These are phyloP conservation scores for Athrips mouffetella DNA, from an alignment of 2,888 invertebrate species.

Conservation along the genomic window DNA sequence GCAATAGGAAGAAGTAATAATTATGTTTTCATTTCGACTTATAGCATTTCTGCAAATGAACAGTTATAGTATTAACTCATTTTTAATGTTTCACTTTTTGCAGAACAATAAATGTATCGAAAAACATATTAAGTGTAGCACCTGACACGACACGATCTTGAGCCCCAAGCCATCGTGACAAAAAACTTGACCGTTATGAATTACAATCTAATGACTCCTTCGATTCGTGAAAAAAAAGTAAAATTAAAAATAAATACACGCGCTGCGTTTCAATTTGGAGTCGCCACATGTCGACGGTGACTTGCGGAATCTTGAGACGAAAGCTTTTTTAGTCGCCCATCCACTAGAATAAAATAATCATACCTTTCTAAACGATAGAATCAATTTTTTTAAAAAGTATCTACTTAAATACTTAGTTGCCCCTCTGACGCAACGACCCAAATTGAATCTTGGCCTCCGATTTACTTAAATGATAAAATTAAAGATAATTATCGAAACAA, in stretches of 20 bases:
- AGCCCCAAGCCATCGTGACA: slow-evolving; percentile 36
- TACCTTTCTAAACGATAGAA: too few relatives aligned
- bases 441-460: too few relatives aligned
- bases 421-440: too few relatives aligned
- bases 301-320: slow-evolving; percentile 48
- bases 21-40: slow-evolving; percentile 16
- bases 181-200: slow-evolving; percentile 68
- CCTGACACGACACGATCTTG: slow-evolving; percentile 48
- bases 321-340: slow-evolving; percentile 21
- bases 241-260: slow-evolving; percentile 55
- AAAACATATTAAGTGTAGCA: slow-evolving; percentile 37
- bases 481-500: too few relatives aligned
- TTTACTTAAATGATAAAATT: too few relatives aligned
- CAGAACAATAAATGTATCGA: slow-evolving; percentile 42
- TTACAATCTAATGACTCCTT: slow-evolving; percentile 68
- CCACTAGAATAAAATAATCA: slow-evolving; percentile 9
- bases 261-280: slow-evolving; percentile 58
- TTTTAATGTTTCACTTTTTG: slow-evolving; percentile 46
- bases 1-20: slow-evolving; percentile 4
- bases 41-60: slow-evolving; percentile 35
- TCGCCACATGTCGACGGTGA: slow-evolving; percentile 71
- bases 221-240: slow-evolving; percentile 47
- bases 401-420: too few relatives aligned
- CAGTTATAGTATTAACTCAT: slow-evolving; percentile 27
- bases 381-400: too few relatives aligned